These are phyloP conservation scores for Phalacrocorax aristotelis DNA, from an alignment of 2,113 vertebrate species.

Conservation along the genomic window DNA sequence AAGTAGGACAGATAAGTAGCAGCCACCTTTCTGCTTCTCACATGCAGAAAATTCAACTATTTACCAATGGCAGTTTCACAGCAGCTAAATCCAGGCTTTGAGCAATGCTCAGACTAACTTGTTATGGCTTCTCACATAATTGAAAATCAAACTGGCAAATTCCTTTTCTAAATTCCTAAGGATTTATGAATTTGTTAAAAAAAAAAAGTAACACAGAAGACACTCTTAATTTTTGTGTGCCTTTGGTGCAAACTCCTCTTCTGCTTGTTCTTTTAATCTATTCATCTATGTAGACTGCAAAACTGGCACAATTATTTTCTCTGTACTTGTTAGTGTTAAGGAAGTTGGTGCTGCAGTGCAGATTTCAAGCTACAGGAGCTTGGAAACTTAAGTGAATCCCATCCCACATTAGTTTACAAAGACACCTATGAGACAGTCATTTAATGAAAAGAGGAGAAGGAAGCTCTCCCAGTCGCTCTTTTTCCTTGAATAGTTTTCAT, in stretches of 20 bases:
- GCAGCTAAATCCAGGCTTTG: background rate
- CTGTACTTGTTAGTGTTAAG: background rate
- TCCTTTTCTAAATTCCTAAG: background rate
- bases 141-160: background rate
- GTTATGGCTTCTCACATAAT: background rate
- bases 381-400: background rate
- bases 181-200: background rate
- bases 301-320: background rate
- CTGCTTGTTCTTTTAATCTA: background rate
- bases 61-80: background rate
- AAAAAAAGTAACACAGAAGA: background rate
- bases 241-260: background rate
- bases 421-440: background rate
- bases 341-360: background rate
- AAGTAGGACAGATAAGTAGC: background rate
- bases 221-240: background rate
- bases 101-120: background rate
- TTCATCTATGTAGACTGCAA: background rate
- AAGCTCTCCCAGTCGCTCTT: background rate
- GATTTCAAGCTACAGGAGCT: background rate
- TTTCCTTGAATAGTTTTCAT: background rate
- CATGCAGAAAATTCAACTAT: background rate
- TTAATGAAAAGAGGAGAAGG: background rate
- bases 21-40: background rate
- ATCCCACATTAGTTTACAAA: background rate